Evolutionary conservation across 2,888 invertebrate genomes (phyloP).

Genomic region (Biston stratarius): DNA sequence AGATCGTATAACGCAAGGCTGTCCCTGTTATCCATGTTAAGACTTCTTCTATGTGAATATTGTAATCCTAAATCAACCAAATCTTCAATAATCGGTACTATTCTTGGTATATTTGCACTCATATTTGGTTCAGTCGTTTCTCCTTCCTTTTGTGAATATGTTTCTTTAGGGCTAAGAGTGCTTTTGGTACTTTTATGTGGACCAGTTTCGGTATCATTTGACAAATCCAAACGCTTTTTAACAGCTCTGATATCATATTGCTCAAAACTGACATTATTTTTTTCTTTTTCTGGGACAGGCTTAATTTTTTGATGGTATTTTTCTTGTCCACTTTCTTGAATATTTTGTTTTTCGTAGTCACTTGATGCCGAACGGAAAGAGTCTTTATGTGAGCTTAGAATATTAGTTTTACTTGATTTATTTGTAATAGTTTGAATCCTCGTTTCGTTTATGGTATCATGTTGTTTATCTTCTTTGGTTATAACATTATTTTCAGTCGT

Average conservation of each 20-base stretch:
- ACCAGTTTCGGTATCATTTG: background rate
- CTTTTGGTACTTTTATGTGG: background rate
- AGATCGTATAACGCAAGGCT: slow-evolving; percentile 15
- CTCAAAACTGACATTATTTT: slow-evolving; percentile 6
- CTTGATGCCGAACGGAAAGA: background rate
- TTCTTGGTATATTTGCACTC: background rate
- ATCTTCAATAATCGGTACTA: slow-evolving; percentile 29
- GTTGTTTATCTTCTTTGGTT: background rate
- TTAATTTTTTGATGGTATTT: background rate
- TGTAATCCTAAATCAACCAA: slow-evolving; percentile 8
- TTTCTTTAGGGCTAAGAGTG: slow-evolving; percentile 1
- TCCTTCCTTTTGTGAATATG: background rate
- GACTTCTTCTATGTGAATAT: background rate
- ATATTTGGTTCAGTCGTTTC: background rate
- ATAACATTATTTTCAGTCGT: background rate
- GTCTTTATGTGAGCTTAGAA: background rate
- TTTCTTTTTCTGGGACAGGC: background rate
- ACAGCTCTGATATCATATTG: slow-evolving; percentile 1
- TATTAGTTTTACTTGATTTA: background rate
- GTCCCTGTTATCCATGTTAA: slow-evolving; percentile 12
- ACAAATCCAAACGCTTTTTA: background rate
- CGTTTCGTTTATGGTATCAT: background rate
- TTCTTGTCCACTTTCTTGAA: background rate
- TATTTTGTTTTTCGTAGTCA: background rate
- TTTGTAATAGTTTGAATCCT: background rate